Percentiles rank a stretch among this genome's conserved stretches.
Evolutionary conservation across 2,113 vertebrate species (phyloP).

Genomic region (Neomonachus schauinslandi): DNA sequence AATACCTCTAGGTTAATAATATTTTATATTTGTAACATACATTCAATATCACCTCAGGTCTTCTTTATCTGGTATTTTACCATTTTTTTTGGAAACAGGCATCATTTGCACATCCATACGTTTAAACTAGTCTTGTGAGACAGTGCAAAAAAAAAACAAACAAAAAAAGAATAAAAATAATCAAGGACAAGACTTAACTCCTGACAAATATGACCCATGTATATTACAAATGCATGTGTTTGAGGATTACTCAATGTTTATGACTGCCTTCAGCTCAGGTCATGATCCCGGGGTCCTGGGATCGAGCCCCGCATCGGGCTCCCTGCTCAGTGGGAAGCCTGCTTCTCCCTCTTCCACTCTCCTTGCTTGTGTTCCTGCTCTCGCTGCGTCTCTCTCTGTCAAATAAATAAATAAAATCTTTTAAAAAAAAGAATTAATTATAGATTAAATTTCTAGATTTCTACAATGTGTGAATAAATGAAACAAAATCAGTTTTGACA

Average conservation of each 20-base stretch:
- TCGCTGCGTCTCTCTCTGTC: no score
- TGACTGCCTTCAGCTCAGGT: not conserved
- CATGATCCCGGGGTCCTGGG: no score
- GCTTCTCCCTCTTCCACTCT: no score
- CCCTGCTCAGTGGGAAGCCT: no score
- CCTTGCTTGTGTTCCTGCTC: no score
- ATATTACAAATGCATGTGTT: not conserved
- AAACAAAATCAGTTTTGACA: not conserved
- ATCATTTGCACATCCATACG: not conserved
- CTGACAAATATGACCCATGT: not conserved
- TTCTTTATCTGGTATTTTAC: not conserved
- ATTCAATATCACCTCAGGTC: not conserved
- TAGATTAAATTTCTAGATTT: not conserved
- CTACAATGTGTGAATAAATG: not conserved
- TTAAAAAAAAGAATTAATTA: not conserved
- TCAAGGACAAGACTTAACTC: not conserved
- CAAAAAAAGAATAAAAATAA: not conserved
- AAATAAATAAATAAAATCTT: no score
- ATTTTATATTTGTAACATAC: not conserved
- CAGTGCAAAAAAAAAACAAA: not conserved
- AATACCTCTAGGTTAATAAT: not conserved
- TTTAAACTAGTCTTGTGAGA: not conserved
- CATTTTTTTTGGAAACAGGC: not conserved
- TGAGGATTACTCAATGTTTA: not conserved
- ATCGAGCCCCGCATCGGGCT: no score